phyloP scores from a whole-genome alignment of 2,888 invertebrate genomes.

The Pterobdella sp. region DNA sequence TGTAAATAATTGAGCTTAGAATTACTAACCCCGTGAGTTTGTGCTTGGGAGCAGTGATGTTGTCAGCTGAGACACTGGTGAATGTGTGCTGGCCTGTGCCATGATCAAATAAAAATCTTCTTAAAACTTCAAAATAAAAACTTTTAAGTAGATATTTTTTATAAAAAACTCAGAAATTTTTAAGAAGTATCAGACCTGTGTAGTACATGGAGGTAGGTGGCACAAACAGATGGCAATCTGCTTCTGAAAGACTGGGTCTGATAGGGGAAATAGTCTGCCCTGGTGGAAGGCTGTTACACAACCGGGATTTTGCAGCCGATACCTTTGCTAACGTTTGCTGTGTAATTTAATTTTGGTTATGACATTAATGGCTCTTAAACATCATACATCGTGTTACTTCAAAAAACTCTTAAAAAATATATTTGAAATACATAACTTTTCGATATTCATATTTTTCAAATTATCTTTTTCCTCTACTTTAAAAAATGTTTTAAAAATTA shows the following conservation, averaged over 20 bases:
- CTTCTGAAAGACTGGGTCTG: constrained; percentile 32
- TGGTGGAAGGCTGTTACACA: constrained; percentile 31
- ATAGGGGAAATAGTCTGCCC: constrained; percentile 29
- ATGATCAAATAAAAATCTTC: not conserved
- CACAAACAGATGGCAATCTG: constrained; percentile 28
- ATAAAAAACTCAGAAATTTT: not conserved
- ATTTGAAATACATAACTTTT: not conserved
- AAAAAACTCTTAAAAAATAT: not conserved
- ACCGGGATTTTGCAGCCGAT: constrained; percentile 19
- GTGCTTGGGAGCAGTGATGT: constrained; percentile 26
- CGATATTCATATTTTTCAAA: not conserved
- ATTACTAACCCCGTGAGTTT: constrained; percentile 25
- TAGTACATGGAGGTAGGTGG: constrained; percentile 20
- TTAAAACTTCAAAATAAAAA: not conserved
- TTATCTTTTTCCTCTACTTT: too few relatives aligned
- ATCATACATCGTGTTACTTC: too few relatives aligned
- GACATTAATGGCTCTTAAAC: too few relatives aligned
- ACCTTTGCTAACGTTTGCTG: not conserved
- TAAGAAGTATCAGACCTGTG: not conserved
- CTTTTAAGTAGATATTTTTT: too few relatives aligned
- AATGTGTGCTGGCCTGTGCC: constrained; percentile 16
- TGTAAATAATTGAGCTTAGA: not conserved
- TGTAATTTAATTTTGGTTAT: not conserved
- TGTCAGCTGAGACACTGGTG: constrained; percentile 32
- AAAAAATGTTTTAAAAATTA: too few relatives aligned